phyloP scores from a whole-genome alignment of 2,113 vertebrate genomes.

The Macroglossus sobrinus region DNA sequence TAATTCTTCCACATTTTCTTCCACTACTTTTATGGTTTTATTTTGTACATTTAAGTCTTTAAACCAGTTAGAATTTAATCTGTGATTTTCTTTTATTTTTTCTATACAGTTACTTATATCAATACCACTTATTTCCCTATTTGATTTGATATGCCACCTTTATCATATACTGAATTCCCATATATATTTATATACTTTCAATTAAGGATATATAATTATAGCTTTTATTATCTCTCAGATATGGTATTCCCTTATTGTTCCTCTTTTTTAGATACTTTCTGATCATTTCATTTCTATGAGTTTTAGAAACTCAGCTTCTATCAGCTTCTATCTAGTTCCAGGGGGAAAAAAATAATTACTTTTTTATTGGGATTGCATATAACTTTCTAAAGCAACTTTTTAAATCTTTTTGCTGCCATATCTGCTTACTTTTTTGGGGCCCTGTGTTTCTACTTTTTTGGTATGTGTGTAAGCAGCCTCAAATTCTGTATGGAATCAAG shows the following conservation, averaged over 20 bases:
- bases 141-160: background rate
- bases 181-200: background rate
- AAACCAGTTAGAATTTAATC: background rate
- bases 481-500: background rate
- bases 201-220: background rate
- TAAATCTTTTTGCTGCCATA: background rate
- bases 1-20: background rate
- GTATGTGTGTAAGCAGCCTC: background rate
- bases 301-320: background rate
- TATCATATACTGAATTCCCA: background rate
- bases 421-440: background rate
- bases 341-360: background rate
- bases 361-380: background rate
- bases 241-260: background rate
- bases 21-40: background rate
- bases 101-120: background rate
- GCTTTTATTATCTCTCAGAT: background rate
- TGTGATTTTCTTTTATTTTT: background rate
- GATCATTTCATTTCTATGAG: background rate
- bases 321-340: background rate
- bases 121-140: background rate
- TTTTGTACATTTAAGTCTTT: background rate
- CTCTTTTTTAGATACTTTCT: background rate
- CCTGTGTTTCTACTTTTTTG: background rate
- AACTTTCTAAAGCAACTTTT: background rate